Percentiles rank a stretch among this genome's conserved stretches.
phyloP scores from a whole-genome alignment of 2,113 vertebrate species.

The Psephotus haematonotus region DNA sequence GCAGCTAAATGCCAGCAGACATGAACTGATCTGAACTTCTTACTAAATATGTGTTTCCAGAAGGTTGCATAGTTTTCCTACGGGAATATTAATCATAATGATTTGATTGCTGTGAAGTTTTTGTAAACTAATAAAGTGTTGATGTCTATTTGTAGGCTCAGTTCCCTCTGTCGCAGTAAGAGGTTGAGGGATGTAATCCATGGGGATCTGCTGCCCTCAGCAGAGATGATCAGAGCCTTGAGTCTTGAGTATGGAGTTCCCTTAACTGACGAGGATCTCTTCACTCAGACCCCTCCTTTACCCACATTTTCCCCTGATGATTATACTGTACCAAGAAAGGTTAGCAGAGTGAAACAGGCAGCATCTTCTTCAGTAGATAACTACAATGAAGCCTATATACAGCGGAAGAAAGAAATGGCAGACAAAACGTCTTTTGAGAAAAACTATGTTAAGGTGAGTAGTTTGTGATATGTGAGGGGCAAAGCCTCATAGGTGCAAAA shows the following conservation, averaged over 20 bases:
- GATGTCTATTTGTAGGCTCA: slow-evolving; percentile 68
- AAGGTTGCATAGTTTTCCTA: not conserved
- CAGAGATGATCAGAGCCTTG: slow-evolving; percentile 78
- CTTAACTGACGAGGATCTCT: slow-evolving; percentile 31
- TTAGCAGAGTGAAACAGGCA: not conserved
- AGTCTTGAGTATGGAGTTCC: slow-evolving; percentile 71
- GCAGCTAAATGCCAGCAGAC: not conserved
- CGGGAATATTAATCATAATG: too few species aligned
- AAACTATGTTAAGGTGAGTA: slow-evolving; percentile 72
- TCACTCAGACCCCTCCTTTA: not conserved
- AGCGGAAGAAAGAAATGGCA: slow-evolving; percentile 22
- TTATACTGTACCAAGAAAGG: not conserved
- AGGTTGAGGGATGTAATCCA: slow-evolving; percentile 72
- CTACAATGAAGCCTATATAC: slow-evolving; percentile 49
- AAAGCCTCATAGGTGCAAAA: not conserved
- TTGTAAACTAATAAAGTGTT: not conserved
- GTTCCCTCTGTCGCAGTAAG: slow-evolving; percentile 64
- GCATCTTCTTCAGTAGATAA: not conserved
- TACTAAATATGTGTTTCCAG: not conserved
- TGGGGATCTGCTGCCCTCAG: slow-evolving; percentile 79
- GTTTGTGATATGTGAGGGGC: not conserved
- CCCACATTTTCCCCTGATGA: too few species aligned
- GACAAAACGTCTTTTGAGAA: not conserved
- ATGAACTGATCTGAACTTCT: not conserved
- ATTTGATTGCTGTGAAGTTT: not conserved